Evolutionary conservation across 2,797 vertebrate species (phyloP), one percentile per base, ranked within the genome.

Genomic region (Trematomus bernacchii): DNA sequence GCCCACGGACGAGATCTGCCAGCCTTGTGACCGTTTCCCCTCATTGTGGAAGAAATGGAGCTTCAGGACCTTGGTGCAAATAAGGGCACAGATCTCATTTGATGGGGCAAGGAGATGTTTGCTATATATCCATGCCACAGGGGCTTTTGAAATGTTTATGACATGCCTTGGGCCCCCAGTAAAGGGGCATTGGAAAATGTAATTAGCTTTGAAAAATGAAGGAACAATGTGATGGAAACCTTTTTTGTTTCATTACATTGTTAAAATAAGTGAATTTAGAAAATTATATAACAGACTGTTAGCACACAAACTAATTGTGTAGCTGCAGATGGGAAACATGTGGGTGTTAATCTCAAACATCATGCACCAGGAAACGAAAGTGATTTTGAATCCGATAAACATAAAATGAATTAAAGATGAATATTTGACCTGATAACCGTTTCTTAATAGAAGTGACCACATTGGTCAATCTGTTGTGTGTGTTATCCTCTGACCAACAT

Each of bases 41-140:
- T 82, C 79, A 77, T 71, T 80, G 74, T 79, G 64, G 68, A 46
- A 72, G 85, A 80, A 82, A 81, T 30, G 69, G 71, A 77, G 62
- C 83, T 66, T 63, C 64, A 83, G 80, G 87, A 91, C 91, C 90
- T 91, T 78, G 85, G 88, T 82, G 80, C 80, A 91, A 91, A 93
- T 86, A 91, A 91, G 90, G 91, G 85, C 85, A 87, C 82, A 66
- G 77, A 91, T 92, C 91, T 93, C 72, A 89, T 94, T 92, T 94
- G 87, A 87, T 78, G 79, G 77, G 85, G 80, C 87, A 83, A 79
- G 83, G 83, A 89, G 87, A 85, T 82, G 82, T 81, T 90, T 89
- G 84, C 88, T 81, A 79, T 88, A 78, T 85, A 87, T 71, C 72
- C 58, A 70, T 71, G 59, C 78, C 74, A 81, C 76, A 69, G 55